phyloP scores from a whole-genome alignment of 2,113 vertebrate species.

The Paraplagusia blochii region DNA sequence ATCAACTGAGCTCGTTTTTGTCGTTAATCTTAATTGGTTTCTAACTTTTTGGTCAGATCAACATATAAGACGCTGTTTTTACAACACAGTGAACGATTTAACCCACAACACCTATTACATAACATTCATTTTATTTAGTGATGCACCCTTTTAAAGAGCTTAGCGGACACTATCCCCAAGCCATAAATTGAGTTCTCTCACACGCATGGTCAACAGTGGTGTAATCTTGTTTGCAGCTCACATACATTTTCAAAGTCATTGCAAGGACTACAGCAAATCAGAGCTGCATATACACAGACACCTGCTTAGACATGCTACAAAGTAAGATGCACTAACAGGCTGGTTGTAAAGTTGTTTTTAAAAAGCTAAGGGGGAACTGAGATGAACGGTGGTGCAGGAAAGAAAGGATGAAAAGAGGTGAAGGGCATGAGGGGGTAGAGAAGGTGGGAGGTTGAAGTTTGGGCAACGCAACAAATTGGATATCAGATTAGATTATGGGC shows the following conservation, averaged over 20 bases:
- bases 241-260: slow-evolving; percentile 20
- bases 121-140: slow-evolving; percentile 35
- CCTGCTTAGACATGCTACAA: slow-evolving; percentile 38
- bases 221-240: slow-evolving; percentile 52
- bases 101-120: slow-evolving; percentile 20
- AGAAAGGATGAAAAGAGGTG: slow-evolving; percentile 28
- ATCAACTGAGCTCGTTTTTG: no score
- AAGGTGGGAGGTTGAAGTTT: background rate
- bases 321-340: slow-evolving; percentile 39
- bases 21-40: background rate
- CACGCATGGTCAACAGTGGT: slow-evolving; percentile 31
- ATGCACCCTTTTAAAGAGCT: slow-evolving; percentile 8
- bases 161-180: slow-evolving; percentile 22
- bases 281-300: slow-evolving; percentile 5
- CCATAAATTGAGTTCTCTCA: slow-evolving; percentile 15
- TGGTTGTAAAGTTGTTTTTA: slow-evolving; percentile 23
- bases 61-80: background rate
- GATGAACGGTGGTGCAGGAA: slow-evolving; percentile 6
- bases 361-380: background rate
- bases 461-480: slow-evolving; percentile 50
- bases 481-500: slow-evolving; percentile 55
- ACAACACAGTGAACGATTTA: slow-evolving; percentile 4
- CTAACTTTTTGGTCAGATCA: background rate
- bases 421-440: slow-evolving; percentile 19
- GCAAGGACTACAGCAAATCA: slow-evolving; percentile 32